Conservation (phyloP, 2,888 invertebrate species). For the Corbicula japonica region DNA sequence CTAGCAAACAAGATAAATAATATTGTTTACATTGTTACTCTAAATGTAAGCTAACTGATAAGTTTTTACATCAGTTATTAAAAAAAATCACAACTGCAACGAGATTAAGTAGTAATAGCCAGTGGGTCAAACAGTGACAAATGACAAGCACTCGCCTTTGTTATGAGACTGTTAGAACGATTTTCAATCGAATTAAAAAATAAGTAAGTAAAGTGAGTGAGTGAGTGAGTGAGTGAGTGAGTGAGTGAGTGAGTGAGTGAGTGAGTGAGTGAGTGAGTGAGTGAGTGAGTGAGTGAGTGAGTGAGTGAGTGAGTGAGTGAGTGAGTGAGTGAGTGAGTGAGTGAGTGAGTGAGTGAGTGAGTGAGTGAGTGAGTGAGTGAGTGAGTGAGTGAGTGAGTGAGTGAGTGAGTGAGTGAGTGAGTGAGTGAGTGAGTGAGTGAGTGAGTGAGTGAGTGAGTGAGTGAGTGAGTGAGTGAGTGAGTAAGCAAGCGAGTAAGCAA, state of each 20-base stretch:
- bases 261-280: conserved; percentile 4
- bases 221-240: conserved; percentile 4
- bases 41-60: no score
- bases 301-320: conserved; percentile 4
- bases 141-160: no score
- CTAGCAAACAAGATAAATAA: no score
- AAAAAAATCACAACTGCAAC: no score
- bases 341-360: conserved; percentile 4
- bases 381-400: conserved; percentile 4
- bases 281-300: conserved; percentile 4
- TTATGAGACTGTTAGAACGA: no score
- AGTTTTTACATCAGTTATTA: no score
- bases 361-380: conserved; percentile 4
- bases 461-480: conserved; percentile 4
- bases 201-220: no score
- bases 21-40: no score
- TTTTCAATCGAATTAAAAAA: no score
- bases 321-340: conserved; percentile 4
- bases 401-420: conserved; percentile 4
- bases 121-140: no score
- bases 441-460: conserved; percentile 4
- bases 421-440: conserved; percentile 4
- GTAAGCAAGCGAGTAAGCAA: no score
- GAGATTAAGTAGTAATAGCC: no score
- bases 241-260: conserved; percentile 4